A percentile compares a stretch with the other conserved stretches of the same genome.
Evolutionary conservation across 2,113 vertebrate species (phyloP).

Genomic region (Bos taurus): ARS-UCD2.0 NC_037345.1:43966001-43966500

Average conservation of each 20-base stretch:
- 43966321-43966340: not conserved
- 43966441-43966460: not conserved
- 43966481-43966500: rapidly evolving
- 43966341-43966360: not conserved
- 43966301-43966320: not conserved
- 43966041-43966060: no score
- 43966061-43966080: not conserved
- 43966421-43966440: not conserved
- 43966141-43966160: not conserved
- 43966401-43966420: not conserved
- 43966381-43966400: not conserved
- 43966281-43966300: not conserved
- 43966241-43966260: not conserved
- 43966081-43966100: not conserved
- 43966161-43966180: not conserved
- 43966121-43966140: not conserved
- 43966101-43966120: not conserved
- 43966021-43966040: rapidly evolving
- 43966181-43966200: not conserved
- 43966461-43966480: not conserved
- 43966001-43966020: no score
- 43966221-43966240: not conserved
- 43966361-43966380: not conserved
- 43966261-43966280: not conserved
- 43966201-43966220: not conserved